Evolutionary conservation across 1,140 invertebrate genomes (phyloP), one percentile per base, ranked within the genome.

Genomic region (Drosophila athabasca): DNA sequence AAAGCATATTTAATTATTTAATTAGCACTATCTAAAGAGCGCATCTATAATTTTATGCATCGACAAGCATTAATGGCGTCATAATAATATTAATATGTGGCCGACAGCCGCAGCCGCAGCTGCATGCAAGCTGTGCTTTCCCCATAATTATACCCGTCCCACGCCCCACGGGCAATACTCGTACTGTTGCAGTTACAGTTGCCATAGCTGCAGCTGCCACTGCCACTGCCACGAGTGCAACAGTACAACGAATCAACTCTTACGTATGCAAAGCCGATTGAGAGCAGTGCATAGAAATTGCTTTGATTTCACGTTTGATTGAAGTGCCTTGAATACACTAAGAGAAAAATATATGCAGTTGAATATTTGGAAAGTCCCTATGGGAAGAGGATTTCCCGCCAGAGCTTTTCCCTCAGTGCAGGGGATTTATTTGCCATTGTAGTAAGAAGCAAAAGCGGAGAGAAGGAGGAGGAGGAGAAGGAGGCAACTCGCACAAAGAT

Each of bases 1-100:
- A 82, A 88, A 87, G 83, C 83, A 83, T 87, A 87, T 83, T 88
- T 88, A 88, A 88, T 88, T 88, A 89, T 88, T 88, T 88, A 89
- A 88, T 88, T 88, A 88, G 84, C 72, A 68, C 68, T 84, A 88
- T 88, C 79, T 79, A 89, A 70, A 89, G 76, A 70, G 79, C 65
- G 43, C 62, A 89, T 88, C 83, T 89, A 89, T 89, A 83, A 88
- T 88, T 88, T 83, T 77, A 89, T 73, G 84, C 83, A 79, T 83
- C 84, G 84, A 73, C 76, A 79, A 76, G 64, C 79, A 89, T 89
- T 88, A 79, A 83, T 76, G 72, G 73, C 71, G 51, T 67, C 67
- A 82, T 77, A 64, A 83, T 83, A 79, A 79, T 77, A 89, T 88
- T 79, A 83, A 88, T 89, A 76, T 82, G 76, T 71, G 46, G 62